These are phyloP conservation scores for Formica exsecta DNA, from an alignment of 1,140 invertebrate genomes.

Conservation along the genomic window DNA sequence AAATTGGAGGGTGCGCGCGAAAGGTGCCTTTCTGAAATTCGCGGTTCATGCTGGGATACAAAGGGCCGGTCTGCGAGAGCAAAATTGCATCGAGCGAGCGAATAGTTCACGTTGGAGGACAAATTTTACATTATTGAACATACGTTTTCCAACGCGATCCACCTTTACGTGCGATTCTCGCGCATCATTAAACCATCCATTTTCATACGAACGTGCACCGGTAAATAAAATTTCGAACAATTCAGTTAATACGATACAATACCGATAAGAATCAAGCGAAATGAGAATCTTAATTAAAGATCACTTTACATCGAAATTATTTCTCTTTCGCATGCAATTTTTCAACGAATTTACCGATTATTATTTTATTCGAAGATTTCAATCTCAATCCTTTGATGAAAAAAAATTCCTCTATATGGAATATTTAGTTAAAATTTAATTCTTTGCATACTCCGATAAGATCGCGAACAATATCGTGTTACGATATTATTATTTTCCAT, in stretches of 20 bases:
- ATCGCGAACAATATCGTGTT: not conserved
- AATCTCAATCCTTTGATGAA: not conserved
- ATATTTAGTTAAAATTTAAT: slow-evolving; percentile 12
- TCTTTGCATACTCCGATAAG: not conserved
- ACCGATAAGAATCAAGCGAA: not conserved
- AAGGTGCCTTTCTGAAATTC: slow-evolving; percentile 36
- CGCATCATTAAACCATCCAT: slow-evolving; percentile 33
- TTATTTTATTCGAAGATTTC: not conserved
- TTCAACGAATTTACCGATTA: not conserved
- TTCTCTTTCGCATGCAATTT: slow-evolving; percentile 11
- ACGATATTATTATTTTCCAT: slow-evolving; percentile 12
- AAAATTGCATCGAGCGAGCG: slow-evolving; percentile 50
- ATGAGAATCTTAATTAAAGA: not conserved
- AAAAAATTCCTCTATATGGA: not conserved
- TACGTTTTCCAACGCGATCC: slow-evolving; percentile 27
- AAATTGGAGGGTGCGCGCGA: slow-evolving; percentile 49
- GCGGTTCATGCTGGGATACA: slow-evolving; percentile 19
- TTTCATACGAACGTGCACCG: not conserved
- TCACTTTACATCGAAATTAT: not conserved
- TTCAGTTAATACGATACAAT: not conserved
- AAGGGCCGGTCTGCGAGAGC: slow-evolving; percentile 20
- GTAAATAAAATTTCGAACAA: not conserved
- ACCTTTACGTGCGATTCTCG: slow-evolving; percentile 27
- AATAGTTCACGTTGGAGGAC: slow-evolving; percentile 25
- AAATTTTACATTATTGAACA: slow-evolving; percentile 42